Evolutionary conservation across 2,113 vertebrate genomes (phyloP).

Genomic region (Sorex fumeus): DNA sequence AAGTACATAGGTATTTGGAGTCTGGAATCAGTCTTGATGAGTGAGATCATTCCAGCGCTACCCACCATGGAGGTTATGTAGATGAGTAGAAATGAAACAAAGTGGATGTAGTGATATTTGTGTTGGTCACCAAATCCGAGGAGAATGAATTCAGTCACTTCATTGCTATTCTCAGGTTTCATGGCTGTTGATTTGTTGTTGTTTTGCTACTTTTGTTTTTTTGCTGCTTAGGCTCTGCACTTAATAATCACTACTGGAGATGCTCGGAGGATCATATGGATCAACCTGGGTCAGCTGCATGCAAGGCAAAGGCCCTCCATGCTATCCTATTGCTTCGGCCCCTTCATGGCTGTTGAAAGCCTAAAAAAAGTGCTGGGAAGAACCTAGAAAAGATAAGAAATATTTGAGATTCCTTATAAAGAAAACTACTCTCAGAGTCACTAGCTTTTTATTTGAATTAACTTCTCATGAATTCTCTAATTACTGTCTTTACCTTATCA

Average conservation of each 20-base stretch:
- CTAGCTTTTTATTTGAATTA: no score
- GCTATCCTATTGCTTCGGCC: no score
- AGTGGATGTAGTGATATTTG: slow-evolving; percentile 51
- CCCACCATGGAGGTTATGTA: slow-evolving; percentile 67
- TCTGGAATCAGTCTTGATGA: slow-evolving; percentile 71
- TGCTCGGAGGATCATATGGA: no score
- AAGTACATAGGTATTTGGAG: slow-evolving; percentile 83
- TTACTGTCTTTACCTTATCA: neutral
- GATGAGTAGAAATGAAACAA: slow-evolving; percentile 70
- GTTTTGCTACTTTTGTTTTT: no score
- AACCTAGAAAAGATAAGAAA: neutral
- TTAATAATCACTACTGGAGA: no score
- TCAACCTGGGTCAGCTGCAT: no score
- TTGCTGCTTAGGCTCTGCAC: no score
- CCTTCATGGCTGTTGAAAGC: neutral
- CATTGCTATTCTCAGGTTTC: slow-evolving; percentile 62
- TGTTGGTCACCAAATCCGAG: slow-evolving; percentile 64
- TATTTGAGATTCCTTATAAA: no score
- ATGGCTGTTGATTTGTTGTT: neutral
- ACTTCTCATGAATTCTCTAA: no score
- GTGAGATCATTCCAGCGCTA: slow-evolving; percentile 76
- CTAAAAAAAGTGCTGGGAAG: neutral
- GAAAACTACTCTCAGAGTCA: no score
- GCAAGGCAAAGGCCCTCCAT: no score
- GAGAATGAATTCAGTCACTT: slow-evolving; percentile 71